Evolutionary conservation across 2,797 vertebrate species (phyloP).

Genomic region (Heterohyrax brucei): DNA sequence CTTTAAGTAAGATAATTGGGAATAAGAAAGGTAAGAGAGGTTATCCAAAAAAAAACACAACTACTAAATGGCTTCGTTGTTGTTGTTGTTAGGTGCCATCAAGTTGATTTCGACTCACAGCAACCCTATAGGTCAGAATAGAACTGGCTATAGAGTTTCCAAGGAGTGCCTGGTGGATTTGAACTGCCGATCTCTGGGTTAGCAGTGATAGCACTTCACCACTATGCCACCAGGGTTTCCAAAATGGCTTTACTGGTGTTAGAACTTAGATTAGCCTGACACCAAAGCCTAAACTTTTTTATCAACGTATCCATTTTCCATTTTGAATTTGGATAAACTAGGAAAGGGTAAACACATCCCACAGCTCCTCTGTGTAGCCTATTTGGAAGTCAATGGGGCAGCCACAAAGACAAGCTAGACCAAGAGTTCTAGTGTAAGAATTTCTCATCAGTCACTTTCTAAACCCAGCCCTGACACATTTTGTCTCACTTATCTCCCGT

Average conservation of each 20-base stretch:
- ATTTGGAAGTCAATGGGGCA: neutral
- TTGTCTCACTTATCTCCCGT: neutral
- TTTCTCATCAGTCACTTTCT: neutral
- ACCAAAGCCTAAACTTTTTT: neutral
- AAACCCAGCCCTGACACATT: neutral
- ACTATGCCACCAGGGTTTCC: no score
- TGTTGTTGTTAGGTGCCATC: neutral
- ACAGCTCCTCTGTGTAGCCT: no score
- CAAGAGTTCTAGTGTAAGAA: neutral
- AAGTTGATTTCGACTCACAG: no score
- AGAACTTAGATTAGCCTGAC: neutral
- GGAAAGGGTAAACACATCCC: rapidly evolving
- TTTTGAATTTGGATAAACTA: neutral
- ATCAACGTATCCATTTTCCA: rapidly evolving
- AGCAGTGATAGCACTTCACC: no score
- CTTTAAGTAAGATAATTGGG: neutral
- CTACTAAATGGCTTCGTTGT: neutral
- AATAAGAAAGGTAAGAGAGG: neutral
- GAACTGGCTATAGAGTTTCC: no score
- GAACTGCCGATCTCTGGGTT: no score
- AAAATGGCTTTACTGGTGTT: neutral
- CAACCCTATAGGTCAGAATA: no score
- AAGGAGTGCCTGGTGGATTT: no score
- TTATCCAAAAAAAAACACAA: neutral
- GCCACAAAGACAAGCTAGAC: neutral